phyloP scores from a whole-genome alignment of 37 sponge, comb jelly and placozoan genomes.

The Dysidea cf. avara region DNA sequence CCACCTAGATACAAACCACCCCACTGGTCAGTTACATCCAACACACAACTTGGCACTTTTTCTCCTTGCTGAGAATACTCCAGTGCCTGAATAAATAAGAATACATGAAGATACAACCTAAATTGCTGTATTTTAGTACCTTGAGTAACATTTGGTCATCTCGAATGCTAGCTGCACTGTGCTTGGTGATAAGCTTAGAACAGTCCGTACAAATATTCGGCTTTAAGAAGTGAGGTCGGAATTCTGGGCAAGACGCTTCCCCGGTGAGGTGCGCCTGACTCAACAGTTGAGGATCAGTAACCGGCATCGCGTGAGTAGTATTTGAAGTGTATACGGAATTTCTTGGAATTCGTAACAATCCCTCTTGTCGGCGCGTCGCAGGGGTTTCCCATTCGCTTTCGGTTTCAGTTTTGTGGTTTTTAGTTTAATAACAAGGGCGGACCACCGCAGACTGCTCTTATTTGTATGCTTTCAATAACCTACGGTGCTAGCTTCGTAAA shows the following conservation, averaged over 20 bases:
- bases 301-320: slow-evolving; percentile 32
- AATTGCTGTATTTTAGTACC: slow-evolving; percentile 18
- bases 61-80: slow-evolving; percentile 72
- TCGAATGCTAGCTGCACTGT: slow-evolving; percentile 46
- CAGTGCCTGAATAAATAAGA: slow-evolving; percentile 40
- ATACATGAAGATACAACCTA: neutral
- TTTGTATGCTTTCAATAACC: too few relatives aligned
- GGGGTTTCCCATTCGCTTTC: too few relatives aligned
- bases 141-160: slow-evolving; percentile 46
- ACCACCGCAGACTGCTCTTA: too few relatives aligned
- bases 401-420: too few relatives aligned
- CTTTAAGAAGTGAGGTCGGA: slow-evolving; percentile 63
- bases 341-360: too few relatives aligned
- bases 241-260: slow-evolving; percentile 53
- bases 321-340: too few relatives aligned
- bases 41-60: slow-evolving; percentile 64
- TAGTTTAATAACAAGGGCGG: too few relatives aligned
- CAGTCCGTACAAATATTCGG: slow-evolving; percentile 72
- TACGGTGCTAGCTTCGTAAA: too few relatives aligned
- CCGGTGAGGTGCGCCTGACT: slow-evolving; percentile 70
- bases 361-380: too few relatives aligned
- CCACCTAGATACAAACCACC: slow-evolving; percentile 72
- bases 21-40: slow-evolving; percentile 1
- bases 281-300: slow-evolving; percentile 35
- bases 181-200: slow-evolving; percentile 66